Evolutionary conservation across 2,113 vertebrate species (phyloP).

Genomic region (Callithrix jacchus): DNA sequence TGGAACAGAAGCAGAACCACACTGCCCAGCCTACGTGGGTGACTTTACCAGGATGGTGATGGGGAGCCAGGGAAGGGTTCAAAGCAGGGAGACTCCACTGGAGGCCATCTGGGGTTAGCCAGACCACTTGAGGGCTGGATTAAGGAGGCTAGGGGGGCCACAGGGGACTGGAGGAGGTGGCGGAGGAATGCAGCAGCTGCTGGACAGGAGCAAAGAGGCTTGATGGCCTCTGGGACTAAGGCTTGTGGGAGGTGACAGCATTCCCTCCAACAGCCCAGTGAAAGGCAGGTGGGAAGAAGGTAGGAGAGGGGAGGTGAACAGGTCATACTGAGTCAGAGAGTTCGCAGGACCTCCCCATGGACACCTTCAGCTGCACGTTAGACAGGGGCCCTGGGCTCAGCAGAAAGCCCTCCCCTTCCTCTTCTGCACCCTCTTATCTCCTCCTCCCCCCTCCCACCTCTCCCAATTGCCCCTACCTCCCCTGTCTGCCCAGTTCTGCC

Average conservation of each 20-base stretch:
- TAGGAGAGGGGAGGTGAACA: neutral
- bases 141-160: neutral
- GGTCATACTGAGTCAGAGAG: neutral
- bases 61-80: neutral
- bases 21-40: neutral
- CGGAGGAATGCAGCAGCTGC: neutral
- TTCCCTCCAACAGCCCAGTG: neutral
- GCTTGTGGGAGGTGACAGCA: neutral
- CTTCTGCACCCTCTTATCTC: neutral
- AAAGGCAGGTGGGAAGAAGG: too few species aligned
- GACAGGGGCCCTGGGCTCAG: neutral
- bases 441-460: neutral
- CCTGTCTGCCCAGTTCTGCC: neutral
- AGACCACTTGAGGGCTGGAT: neutral
- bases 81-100: neutral
- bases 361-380: neutral
- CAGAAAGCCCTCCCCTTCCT: neutral
- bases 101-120: neutral
- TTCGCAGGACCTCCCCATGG: neutral
- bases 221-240: neutral
- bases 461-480: neutral
- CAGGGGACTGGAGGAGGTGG: fast-evolving
- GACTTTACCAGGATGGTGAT: neutral
- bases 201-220: neutral
- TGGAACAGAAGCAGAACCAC: neutral